phyloP scores from a whole-genome alignment of 2,113 vertebrate genomes.

The Malurus melanocephalus region DNA sequence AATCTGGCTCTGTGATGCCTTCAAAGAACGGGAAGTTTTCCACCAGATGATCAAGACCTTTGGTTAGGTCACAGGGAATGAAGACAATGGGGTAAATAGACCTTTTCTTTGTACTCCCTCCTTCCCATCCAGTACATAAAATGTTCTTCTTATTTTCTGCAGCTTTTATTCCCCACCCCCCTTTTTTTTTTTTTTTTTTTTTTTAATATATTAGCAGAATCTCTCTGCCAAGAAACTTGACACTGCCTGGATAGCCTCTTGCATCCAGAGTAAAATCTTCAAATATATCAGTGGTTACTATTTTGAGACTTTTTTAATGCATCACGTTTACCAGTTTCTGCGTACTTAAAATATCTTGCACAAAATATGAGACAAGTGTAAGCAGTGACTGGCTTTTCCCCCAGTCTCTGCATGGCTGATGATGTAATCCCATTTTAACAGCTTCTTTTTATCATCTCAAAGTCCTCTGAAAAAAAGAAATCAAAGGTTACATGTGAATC shows the following conservation, averaged over 20 bases:
- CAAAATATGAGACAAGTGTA: neutral
- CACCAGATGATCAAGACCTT: accelerated
- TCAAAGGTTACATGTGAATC: neutral
- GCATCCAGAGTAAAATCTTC: neutral
- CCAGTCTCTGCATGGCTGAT: neutral
- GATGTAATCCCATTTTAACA: neutral
- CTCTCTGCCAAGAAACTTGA: neutral
- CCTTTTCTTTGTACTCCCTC: neutral
- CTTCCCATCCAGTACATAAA: neutral
- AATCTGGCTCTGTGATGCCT: neutral
- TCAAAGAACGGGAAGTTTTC: neutral
- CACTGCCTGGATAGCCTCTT: neutral
- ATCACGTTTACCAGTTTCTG: neutral
- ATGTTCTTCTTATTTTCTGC: neutral
- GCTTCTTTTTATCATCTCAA: neutral
- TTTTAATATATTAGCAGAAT: neutral
- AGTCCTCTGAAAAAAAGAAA: neutral
- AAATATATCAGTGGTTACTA: neutral
- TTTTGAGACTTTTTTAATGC: neutral
- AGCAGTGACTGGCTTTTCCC: neutral
- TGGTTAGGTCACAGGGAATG: neutral
- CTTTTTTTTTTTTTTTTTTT: no score
- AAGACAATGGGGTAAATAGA: neutral
- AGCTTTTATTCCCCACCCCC: neutral
- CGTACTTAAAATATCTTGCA: neutral